phyloP scores from a whole-genome alignment of 2,888 invertebrate species.

The Tillus elongatus region DNA sequence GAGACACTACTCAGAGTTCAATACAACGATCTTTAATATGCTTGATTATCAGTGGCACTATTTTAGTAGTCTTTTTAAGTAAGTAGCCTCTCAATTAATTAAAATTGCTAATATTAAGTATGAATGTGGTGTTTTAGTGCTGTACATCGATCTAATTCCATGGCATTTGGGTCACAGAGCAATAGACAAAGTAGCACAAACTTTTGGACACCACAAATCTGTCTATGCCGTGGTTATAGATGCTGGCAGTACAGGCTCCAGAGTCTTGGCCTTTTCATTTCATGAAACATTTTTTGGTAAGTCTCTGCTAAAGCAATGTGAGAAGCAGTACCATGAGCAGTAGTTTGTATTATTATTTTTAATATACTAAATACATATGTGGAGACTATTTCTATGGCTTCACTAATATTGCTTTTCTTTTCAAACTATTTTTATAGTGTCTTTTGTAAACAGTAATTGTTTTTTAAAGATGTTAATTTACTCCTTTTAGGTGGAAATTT shows the following conservation, averaged over 20 bases:
- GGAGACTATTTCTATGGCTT: too few species aligned
- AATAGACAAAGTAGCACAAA: constrained; percentile 63
- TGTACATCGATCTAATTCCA: constrained; percentile 48
- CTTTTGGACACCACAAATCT: constrained; percentile 59
- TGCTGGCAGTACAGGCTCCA: constrained; percentile 87
- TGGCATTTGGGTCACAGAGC: constrained; percentile 46
- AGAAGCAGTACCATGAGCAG: too few species aligned
- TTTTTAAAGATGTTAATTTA: too few species aligned
- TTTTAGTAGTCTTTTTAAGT: constrained; percentile 38
- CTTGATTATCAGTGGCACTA: constrained; percentile 36
- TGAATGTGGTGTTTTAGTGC: too few species aligned
- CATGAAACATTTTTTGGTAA: constrained; percentile 65
- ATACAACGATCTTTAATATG: constrained; percentile 37
- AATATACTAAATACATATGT: too few species aligned
- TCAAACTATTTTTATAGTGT: too few species aligned
- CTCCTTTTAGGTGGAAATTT: constrained; percentile 49
- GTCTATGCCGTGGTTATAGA: constrained; percentile 84
- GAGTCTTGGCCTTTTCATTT: constrained; percentile 76
- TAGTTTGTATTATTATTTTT: too few species aligned
- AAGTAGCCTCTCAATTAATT: too few species aligned
- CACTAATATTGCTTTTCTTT: too few species aligned
- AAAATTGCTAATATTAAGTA: too few species aligned
- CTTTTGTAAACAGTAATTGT: too few species aligned
- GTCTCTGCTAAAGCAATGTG: too few species aligned
- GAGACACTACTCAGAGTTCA: constrained; percentile 27